phyloP scores from a whole-genome alignment of 2,888 invertebrate genomes.

The Atrina japonica region DNA sequence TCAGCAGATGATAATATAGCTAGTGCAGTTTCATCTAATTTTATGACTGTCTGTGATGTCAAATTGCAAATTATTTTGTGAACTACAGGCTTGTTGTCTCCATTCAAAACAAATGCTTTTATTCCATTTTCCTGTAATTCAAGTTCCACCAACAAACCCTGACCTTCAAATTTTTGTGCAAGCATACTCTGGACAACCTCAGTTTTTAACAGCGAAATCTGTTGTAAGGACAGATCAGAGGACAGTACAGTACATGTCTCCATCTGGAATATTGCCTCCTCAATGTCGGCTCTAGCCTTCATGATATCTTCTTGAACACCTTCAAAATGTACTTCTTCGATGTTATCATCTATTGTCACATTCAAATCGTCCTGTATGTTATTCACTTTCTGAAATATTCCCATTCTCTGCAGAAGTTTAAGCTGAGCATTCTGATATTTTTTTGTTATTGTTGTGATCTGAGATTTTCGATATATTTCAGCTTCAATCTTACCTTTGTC shows the following conservation, averaged over 20 bases:
- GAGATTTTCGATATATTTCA: constrained; percentile 28
- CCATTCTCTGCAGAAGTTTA: constrained; percentile 11
- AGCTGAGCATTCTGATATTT: constrained; percentile 5
- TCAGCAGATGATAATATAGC: constrained; percentile 6
- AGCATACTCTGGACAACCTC: not conserved
- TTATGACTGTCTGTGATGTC: constrained; percentile 9
- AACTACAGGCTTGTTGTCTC: not conserved
- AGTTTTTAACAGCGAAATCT: constrained; percentile 17
- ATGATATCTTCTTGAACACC: constrained; percentile 34
- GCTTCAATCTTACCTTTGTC: constrained; percentile 24
- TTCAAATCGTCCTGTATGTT: constrained; percentile 30
- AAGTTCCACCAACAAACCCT: constrained; percentile 19
- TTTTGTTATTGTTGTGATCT: constrained; percentile 15
- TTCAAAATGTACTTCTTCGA: constrained; percentile 16
- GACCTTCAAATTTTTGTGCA: not conserved
- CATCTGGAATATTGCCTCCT: constrained; percentile 8
- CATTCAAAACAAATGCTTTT: constrained; percentile 1
- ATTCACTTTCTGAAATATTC: constrained; percentile 17
- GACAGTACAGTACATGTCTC: constrained; percentile 17
- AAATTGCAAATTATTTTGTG: constrained; percentile 6
- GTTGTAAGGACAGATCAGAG: constrained; percentile 6
- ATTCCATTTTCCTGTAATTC: constrained; percentile 5
- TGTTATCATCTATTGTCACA: constrained; percentile 12
- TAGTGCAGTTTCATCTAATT: constrained; percentile 15
- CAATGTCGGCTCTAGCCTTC: constrained; percentile 22